These are phyloP conservation scores for Ischnura elegans DNA, from an alignment of 2,888 invertebrate species.

Conservation along the genomic window DNA sequence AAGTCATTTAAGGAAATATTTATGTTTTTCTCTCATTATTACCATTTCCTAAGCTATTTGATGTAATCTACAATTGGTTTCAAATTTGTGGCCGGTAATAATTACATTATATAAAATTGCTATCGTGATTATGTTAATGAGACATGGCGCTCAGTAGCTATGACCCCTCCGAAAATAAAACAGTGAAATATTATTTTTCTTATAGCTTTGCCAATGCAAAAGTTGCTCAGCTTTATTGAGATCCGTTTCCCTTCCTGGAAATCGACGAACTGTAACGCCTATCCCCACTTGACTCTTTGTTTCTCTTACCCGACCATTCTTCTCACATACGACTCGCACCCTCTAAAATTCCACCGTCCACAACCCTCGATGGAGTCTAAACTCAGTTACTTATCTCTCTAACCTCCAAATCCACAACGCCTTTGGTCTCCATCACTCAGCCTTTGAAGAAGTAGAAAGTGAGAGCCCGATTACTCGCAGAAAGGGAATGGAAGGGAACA, in stretches of 20 bases:
- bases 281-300: background rate
- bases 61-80: too few relatives aligned
- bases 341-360: conserved; percentile 58
- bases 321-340: background rate
- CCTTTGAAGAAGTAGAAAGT: conserved; percentile 44
- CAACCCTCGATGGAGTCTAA: conserved; percentile 54
- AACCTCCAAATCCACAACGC: background rate
- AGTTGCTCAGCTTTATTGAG: background rate
- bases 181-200: background rate
- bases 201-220: background rate
- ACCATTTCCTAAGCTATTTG: too few relatives aligned
- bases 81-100: too few relatives aligned
- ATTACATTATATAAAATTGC: too few relatives aligned
- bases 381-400: conserved; percentile 42
- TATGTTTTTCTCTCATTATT: too few relatives aligned
- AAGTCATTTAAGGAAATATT: too few relatives aligned
- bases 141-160: too few relatives aligned
- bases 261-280: background rate
- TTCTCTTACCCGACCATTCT: background rate
- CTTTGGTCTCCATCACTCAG: background rate
- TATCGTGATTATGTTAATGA: too few relatives aligned
- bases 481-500: conserved; percentile 30
- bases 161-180: too few relatives aligned
- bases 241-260: background rate
- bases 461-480: conserved; percentile 10